Percentiles rank a stretch among this genome's conserved stretches.
Conservation (phyloP, 2,113 vertebrate genomes). For the Peromyscus leucopus region DNA sequence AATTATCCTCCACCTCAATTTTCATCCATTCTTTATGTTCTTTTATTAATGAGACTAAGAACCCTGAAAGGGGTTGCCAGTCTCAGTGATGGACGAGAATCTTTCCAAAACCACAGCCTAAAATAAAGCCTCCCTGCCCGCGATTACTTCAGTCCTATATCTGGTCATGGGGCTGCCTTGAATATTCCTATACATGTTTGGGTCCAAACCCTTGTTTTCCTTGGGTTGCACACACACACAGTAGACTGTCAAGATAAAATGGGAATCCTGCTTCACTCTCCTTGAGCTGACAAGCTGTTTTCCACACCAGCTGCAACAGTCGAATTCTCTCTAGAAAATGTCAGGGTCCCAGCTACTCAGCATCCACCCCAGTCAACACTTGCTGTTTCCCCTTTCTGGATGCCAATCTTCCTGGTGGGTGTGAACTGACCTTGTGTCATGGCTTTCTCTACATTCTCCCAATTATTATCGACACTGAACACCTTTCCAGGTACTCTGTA, state of each 20-base stretch:
- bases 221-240: background rate
- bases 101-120: background rate
- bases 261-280: background rate
- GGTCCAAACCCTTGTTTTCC: background rate
- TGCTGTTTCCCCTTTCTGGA: background rate
- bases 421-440: background rate
- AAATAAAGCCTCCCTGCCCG: background rate
- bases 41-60: background rate
- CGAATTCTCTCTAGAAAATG: background rate
- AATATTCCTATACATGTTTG: background rate
- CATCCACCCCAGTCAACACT: background rate
- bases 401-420: background rate
- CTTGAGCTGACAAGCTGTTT: background rate
- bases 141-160: background rate
- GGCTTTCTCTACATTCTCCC: no score
- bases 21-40: background rate
- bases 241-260: background rate
- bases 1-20: background rate
- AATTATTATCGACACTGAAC: background rate
- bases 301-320: background rate
- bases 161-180: background rate
- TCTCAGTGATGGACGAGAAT: background rate
- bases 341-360: background rate
- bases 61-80: background rate
- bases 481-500: background rate